Evolutionary conservation across 2,797 vertebrate genomes (phyloP).

Genomic region (Parambassis ranga): DNA sequence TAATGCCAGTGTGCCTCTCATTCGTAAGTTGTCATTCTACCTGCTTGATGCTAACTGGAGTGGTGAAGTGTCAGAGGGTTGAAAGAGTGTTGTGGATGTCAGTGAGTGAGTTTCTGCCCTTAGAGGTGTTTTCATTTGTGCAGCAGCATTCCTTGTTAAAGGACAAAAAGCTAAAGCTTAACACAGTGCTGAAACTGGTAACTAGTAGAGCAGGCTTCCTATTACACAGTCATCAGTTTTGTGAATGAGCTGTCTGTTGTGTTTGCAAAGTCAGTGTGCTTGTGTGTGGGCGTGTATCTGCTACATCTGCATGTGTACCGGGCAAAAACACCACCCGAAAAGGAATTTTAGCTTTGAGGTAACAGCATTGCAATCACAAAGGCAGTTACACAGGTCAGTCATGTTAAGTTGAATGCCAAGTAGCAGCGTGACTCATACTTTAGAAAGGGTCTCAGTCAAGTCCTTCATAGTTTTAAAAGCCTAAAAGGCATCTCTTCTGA

Average conservation of each 20-base stretch:
- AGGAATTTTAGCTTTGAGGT: slow-evolving; percentile 13
- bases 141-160: neutral
- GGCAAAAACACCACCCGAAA: slow-evolving; percentile 18
- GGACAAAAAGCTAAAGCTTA: neutral
- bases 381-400: slow-evolving; percentile 21
- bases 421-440: slow-evolving; percentile 31
- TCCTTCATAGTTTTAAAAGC: slow-evolving; percentile 21
- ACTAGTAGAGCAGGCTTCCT: neutral
- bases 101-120: neutral
- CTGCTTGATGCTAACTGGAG: slow-evolving; percentile 48
- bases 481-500: neutral
- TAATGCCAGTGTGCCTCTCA: slow-evolving; percentile 96
- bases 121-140: slow-evolving; percentile 2
- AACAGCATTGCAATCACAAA: slow-evolving; percentile 46
- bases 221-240: slow-evolving; percentile 6
- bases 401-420: slow-evolving; percentile 35
- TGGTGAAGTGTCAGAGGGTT: slow-evolving; percentile 33
- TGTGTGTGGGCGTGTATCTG: slow-evolving; percentile 1
- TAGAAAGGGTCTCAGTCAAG: slow-evolving; percentile 15
- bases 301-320: slow-evolving; percentile 37
- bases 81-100: slow-evolving; percentile 29
- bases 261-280: slow-evolving; percentile 6
- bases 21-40: slow-evolving; percentile 88
- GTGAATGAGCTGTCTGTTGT: slow-evolving; percentile 13
- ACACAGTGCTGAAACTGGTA: slow-evolving; percentile 6